Conservation (phyloP, 2,113 vertebrate genomes). For the Myiopsitta monachus region DNA sequence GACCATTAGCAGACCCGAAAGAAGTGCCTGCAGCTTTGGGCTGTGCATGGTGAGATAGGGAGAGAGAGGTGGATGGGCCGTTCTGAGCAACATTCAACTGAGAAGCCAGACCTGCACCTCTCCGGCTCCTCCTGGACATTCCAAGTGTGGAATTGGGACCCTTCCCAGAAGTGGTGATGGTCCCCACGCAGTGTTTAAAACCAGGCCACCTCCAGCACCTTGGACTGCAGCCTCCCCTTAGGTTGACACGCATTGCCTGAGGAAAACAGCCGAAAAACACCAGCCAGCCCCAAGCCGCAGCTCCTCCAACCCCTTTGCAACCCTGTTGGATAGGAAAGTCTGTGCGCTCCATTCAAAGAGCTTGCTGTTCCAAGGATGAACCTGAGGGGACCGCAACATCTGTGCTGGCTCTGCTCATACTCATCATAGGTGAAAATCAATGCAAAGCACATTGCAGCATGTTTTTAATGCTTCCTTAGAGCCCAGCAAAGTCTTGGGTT, state of each 20-base stretch:
- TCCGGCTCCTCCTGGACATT: background rate
- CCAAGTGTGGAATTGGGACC: rapidly evolving
- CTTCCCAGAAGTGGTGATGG: background rate
- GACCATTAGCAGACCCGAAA: background rate
- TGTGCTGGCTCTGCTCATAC: background rate
- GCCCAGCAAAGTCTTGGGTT: background rate
- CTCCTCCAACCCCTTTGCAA: background rate
- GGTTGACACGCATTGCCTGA: background rate
- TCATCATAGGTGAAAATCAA: background rate
- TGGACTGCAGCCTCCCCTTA: background rate
- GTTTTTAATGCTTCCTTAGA: background rate
- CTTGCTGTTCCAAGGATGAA: background rate
- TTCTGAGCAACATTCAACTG: rapidly evolving
- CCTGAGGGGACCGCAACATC: background rate
- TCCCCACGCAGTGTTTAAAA: background rate
- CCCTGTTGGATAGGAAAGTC: too few species aligned
- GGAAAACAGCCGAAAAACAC: background rate
- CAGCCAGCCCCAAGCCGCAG: background rate
- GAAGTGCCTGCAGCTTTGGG: background rate
- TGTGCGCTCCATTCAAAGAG: background rate
- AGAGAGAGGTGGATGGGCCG: background rate
- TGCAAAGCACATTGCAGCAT: too few species aligned
- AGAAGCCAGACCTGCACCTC: background rate
- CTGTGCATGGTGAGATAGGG: rapidly evolving
- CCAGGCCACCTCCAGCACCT: background rate